Conservation (phyloP, 2,888 invertebrate genomes). For the Torymus texanus region DNA sequence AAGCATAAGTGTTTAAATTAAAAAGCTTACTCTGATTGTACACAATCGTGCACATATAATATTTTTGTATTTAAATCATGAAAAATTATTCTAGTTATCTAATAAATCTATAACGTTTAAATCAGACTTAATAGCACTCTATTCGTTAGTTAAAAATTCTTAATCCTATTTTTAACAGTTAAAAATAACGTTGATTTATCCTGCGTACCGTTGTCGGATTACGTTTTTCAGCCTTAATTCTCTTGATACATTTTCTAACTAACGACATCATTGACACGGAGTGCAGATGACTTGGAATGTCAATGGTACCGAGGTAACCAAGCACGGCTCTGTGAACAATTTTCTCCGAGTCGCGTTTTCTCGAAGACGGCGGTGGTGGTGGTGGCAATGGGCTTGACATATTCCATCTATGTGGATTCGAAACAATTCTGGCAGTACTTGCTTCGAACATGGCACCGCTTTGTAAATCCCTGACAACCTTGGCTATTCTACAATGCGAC, state of each 20-base stretch:
- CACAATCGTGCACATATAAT: too few relatives aligned
- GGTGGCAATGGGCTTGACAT: constrained; percentile 72
- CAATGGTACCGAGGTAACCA: constrained; percentile 96
- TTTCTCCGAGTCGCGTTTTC: constrained; percentile 72
- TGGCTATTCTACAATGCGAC: constrained; percentile 75
- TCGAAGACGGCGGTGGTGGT: constrained; percentile 71
- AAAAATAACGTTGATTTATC: background rate
- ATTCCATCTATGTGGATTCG: constrained; percentile 72
- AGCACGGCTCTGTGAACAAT: constrained; percentile 90
- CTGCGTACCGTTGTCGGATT: constrained; percentile 85
- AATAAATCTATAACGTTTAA: too few relatives aligned
- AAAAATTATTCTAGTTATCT: too few relatives aligned
- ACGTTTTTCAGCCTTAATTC: constrained; percentile 91
- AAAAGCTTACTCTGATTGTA: too few relatives aligned
- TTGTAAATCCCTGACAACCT: constrained; percentile 76
- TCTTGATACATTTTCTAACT: constrained; percentile 90
- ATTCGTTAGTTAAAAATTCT: too few relatives aligned
- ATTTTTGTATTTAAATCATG: too few relatives aligned
- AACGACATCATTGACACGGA: constrained; percentile 85
- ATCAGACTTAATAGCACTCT: too few relatives aligned
- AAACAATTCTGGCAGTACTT: constrained; percentile 60
- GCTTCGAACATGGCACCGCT: constrained; percentile 76
- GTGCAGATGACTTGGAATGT: constrained; percentile 91
- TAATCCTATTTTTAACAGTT: too few relatives aligned
- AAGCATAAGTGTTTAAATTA: too few relatives aligned